These are phyloP conservation scores for Hirtodrosophila alboralis DNA, from an alignment of 2,888 invertebrate genomes.

Conservation along the genomic window DNA sequence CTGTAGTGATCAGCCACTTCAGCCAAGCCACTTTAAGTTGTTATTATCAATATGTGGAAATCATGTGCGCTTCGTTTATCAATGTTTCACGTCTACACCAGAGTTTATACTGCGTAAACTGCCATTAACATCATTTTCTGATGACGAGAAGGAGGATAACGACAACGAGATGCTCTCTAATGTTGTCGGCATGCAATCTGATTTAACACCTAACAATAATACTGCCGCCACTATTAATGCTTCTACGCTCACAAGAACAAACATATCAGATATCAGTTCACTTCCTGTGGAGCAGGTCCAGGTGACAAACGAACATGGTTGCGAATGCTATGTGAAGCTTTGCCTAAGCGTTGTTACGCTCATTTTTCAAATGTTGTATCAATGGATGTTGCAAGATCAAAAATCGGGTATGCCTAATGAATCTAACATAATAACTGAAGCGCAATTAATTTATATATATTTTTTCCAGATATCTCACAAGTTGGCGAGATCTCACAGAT, in stretches of 20 bases:
- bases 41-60: slow-evolving; percentile 72
- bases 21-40: slow-evolving; percentile 65
- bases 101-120: slow-evolving; percentile 74
- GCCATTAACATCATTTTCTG: slow-evolving; percentile 58
- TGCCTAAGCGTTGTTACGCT: slow-evolving; percentile 81
- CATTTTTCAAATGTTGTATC: slow-evolving; percentile 78
- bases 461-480: slow-evolving; percentile 59
- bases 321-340: slow-evolving; percentile 81
- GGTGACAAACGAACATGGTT: slow-evolving; percentile 29
- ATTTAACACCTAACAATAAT: slow-evolving; percentile 3
- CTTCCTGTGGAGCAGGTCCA: background rate
- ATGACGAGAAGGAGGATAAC: slow-evolving; percentile 66
- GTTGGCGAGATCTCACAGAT: slow-evolving; percentile 77
- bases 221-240: background rate
- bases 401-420: slow-evolving; percentile 45
- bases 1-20: slow-evolving; percentile 61
- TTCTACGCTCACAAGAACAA: slow-evolving; percentile 3
- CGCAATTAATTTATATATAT: background rate
- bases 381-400: slow-evolving; percentile 69
- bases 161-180: slow-evolving; percentile 21
- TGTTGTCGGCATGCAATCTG: slow-evolving; percentile 1
- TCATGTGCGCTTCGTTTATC: slow-evolving; percentile 77
- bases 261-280: slow-evolving; percentile 8
- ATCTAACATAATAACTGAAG: background rate
- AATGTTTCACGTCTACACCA: slow-evolving; percentile 77